phyloP scores from a whole-genome alignment of 2,797 vertebrate species.

The Chloroceryle amazona region DNA sequence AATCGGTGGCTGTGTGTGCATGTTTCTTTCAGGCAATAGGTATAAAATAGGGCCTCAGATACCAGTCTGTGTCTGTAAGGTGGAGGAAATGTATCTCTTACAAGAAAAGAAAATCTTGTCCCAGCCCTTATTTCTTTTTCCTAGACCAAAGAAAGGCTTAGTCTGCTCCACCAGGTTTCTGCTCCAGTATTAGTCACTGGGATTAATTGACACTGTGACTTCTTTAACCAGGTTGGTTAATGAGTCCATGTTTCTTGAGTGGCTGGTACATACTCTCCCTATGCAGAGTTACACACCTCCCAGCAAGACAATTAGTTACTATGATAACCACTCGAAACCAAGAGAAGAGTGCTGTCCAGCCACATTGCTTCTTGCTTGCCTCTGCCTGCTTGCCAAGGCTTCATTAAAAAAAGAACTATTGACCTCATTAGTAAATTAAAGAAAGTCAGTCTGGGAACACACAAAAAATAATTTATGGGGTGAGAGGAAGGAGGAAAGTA shows the following conservation, averaged over 20 bases:
- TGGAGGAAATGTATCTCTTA: neutral
- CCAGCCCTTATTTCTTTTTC: neutral
- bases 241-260: neutral
- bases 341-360: neutral
- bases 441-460: neutral
- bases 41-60: neutral
- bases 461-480: neutral
- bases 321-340: fast-evolving
- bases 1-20: neutral
- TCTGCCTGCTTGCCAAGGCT: neutral
- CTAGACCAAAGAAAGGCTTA: neutral
- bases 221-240: neutral
- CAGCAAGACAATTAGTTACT: neutral
- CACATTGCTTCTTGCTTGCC: neutral
- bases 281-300: neutral
- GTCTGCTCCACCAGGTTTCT: neutral
- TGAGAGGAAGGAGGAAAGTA: neutral
- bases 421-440: neutral
- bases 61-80: neutral
- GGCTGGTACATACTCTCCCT: neutral
- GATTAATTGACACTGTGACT: neutral
- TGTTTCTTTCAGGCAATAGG: neutral
- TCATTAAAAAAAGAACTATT: neutral
- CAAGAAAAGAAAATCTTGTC: neutral
- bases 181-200: neutral